These are phyloP conservation scores for Isichthys henryi DNA, from an alignment of 2,113 vertebrate genomes.

Conservation along the genomic window DNA sequence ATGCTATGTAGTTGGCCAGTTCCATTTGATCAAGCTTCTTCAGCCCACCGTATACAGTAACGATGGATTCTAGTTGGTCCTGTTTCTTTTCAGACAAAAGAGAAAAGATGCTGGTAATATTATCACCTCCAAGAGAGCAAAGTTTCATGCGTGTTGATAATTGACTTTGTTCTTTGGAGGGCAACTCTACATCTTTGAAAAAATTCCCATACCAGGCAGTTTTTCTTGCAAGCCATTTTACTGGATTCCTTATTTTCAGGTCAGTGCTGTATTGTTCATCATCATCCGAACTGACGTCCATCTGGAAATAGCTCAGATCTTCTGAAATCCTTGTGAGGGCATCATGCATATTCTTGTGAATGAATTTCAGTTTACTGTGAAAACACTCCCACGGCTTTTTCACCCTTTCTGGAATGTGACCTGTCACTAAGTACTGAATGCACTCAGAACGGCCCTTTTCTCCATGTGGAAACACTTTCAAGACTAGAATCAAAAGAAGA, in stretches of 20 bases:
- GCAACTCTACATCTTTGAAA: constrained; percentile 41
- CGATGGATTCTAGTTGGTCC: constrained; percentile 51
- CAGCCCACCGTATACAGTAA: constrained; percentile 54
- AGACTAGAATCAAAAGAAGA: constrained; percentile 58
- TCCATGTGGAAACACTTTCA: constrained; percentile 47
- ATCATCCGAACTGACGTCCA: constrained; percentile 52
- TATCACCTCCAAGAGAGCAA: constrained; percentile 61
- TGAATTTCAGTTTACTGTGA: constrained; percentile 55
- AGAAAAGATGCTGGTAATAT: constrained; percentile 60
- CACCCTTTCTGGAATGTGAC: constrained; percentile 60
- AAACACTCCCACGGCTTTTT: constrained; percentile 52
- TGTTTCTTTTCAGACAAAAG: constrained; percentile 50
- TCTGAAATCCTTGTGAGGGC: constrained; percentile 72
- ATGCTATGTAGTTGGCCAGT: constrained; percentile 58
- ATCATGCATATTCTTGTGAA: constrained; percentile 54
- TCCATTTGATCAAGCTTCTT: constrained; percentile 52
- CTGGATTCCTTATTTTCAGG: constrained; percentile 50
- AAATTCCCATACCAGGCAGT: constrained; percentile 56
- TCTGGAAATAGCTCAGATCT: constrained; percentile 72
- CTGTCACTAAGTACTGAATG: constrained; percentile 60
- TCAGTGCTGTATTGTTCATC: constrained; percentile 35
- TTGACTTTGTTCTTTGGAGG: neutral
- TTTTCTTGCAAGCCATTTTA: constrained; percentile 56
- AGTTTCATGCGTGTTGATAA: constrained; percentile 59
- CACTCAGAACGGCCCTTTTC: constrained; percentile 45